Percentiles rank a stretch among this genome's conserved stretches.
These are phyloP conservation scores for Smithornis capensis DNA, from an alignment of 2,113 vertebrate genomes.

Conservation along the genomic window DNA sequence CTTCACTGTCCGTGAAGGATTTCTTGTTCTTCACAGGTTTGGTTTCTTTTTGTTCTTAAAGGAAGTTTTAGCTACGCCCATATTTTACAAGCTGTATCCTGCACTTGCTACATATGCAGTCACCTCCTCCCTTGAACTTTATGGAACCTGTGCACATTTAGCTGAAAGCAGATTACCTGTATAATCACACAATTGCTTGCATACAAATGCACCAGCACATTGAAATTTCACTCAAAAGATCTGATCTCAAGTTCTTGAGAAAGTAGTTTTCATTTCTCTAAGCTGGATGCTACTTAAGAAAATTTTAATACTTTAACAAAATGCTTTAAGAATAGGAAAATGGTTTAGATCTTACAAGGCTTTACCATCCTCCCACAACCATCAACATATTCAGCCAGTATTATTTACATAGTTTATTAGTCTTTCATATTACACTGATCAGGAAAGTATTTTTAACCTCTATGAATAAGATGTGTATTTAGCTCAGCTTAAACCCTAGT, in stretches of 20 bases:
- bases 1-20: background rate
- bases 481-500: background rate
- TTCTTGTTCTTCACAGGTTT: background rate
- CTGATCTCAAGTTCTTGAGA: background rate
- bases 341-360: background rate
- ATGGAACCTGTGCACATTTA: fast-evolving
- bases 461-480: background rate
- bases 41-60: background rate
- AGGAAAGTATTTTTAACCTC: background rate
- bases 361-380: background rate
- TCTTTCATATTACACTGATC: background rate
- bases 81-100: background rate
- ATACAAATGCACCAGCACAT: background rate
- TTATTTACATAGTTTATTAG: conserved; percentile 37
- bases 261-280: background rate
- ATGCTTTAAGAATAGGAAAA: background rate
- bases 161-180: background rate
- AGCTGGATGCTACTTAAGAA: background rate
- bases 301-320: background rate
- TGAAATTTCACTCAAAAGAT: background rate
- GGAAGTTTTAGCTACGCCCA: background rate
- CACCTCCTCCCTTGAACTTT: background rate
- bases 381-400: background rate
- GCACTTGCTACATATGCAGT: background rate
- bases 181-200: background rate